Base-by-base conservation (phyloP, 2,797 vertebrate species). In the Phoeniculus purpureus region DNA sequence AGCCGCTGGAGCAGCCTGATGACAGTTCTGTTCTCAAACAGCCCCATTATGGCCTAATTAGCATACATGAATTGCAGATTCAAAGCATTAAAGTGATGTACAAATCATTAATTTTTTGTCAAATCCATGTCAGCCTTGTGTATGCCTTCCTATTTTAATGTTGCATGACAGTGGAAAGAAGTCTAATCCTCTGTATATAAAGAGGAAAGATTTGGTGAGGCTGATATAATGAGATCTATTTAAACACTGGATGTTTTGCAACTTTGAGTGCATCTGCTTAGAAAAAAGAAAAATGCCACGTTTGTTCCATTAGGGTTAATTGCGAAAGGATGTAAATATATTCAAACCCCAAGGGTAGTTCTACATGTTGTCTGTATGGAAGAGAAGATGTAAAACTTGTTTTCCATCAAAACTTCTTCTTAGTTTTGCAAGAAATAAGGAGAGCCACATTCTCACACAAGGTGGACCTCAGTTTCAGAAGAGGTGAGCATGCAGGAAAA, bases 41-140 rank as follows among this genome's bases (percentile, higher is more conserved):
- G 96, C 93, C 97, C 97, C 96, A 98, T 98, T 98, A 98, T 94
- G 96, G 96, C 92, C 97, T 97, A 98, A 98, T 98, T 98, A 98
- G 96, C 98, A 98, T 97, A 98, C 93, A 98, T 98, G 97, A 98
- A 98, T 98, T 98, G 97, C 97, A 98, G 97, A 98, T 98, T 98
- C 94, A 95, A 98, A 95, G 96, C 97, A 97, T 98, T 97, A 98
- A 97, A 97, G 96, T 98, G 97, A 98, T 98, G 97, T 97, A 98
- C 96, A 98, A 98, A 97, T 98, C 97, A 98, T 98, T 98, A 98
- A 98, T 98, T 97, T 98, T 97, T 97, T 98, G 97, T 98, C 97
- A 98, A 97, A 98, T 97, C 87, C 93, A 94, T 98, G 97, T 97
- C 97, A 97, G 95, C 94, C 96, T 94, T 97, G 97, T 97, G 96